These are phyloP conservation scores for Craniophora ligustri DNA, from an alignment of 2,888 invertebrate genomes.

Conservation along the genomic window DNA sequence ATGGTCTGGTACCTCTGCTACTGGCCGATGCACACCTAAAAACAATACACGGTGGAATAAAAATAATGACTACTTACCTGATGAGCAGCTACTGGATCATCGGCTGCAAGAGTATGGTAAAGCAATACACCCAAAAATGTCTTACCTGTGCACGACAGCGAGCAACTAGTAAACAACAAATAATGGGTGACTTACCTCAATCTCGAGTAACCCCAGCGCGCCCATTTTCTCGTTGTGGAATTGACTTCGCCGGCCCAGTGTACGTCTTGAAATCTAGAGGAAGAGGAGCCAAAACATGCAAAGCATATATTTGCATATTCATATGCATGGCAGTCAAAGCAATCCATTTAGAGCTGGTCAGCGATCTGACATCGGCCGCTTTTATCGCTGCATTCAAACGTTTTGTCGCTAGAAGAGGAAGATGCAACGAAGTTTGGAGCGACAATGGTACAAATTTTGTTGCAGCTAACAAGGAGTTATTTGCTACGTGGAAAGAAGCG, in stretches of 20 bases:
- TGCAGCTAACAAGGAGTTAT: constrained; percentile 36
- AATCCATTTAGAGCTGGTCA: constrained; percentile 59
- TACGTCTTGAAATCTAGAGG: constrained; percentile 41
- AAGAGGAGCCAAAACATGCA: constrained; percentile 43
- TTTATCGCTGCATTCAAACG: constrained; percentile 46
- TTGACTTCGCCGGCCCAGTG: constrained; percentile 54
- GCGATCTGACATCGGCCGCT: constrained; percentile 53
- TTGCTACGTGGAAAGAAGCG: not conserved
- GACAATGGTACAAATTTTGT: constrained; percentile 44
- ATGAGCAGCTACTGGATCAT: constrained; percentile 51
- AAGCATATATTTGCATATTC: constrained; percentile 54
- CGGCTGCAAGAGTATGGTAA: constrained; percentile 39
- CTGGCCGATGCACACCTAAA: constrained; percentile 41
- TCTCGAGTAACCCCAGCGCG: constrained; percentile 42
- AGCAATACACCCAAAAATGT: constrained; percentile 14
- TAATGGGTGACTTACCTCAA: constrained; percentile 54
- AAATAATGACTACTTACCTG: constrained; percentile 45
- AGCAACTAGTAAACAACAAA: constrained; percentile 34
- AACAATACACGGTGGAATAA: constrained; percentile 52
- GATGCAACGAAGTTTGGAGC: too few relatives aligned
- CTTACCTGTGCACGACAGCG: constrained; percentile 41
- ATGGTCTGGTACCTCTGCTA: constrained; percentile 39
- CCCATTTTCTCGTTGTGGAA: constrained; percentile 43
- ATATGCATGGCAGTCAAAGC: constrained; percentile 51
- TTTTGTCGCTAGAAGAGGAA: too few relatives aligned